These are phyloP conservation scores for Desmodus rotundus DNA, from an alignment of 2,113 vertebrate species.

Conservation along the genomic window DNA sequence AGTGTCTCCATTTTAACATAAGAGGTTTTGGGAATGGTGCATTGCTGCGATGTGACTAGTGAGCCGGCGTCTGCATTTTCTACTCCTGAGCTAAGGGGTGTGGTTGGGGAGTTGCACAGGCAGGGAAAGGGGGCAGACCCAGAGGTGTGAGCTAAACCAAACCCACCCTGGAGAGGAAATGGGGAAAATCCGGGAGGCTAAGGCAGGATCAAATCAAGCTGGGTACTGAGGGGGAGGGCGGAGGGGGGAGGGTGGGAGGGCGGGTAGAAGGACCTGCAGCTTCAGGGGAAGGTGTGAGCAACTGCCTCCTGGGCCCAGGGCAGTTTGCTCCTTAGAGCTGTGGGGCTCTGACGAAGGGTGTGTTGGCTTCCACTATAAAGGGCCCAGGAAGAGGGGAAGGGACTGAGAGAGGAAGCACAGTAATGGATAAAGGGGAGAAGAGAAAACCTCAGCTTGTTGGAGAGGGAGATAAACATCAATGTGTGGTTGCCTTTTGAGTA, in stretches of 20 bases:
- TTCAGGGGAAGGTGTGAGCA: neutral
- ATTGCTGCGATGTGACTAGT: neutral
- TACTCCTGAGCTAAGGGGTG: neutral
- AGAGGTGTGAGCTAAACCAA: neutral
- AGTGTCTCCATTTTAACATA: neutral
- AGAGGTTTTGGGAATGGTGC: rapidly evolving
- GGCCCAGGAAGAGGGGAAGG: neutral
- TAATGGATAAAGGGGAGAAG: neutral
- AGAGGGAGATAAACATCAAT: too few relatives aligned
- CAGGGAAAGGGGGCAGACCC: neutral
- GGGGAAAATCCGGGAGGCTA: neutral
- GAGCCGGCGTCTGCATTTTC: neutral
- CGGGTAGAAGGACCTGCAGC: too few relatives aligned
- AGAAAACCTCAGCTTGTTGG: neutral
- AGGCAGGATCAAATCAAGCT: neutral
- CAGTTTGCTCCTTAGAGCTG: neutral
- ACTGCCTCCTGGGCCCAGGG: neutral
- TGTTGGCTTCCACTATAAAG: neutral
- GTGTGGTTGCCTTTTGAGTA: too few relatives aligned
- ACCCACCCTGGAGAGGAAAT: neutral
- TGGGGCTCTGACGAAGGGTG: neutral
- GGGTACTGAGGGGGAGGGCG: too few relatives aligned
- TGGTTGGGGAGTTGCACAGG: neutral
- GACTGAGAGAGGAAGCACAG: neutral
- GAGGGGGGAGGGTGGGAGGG: too few relatives aligned